phyloP scores from a whole-genome alignment of 2,797 vertebrate genomes.

The Pseudochirops cupreus region DNA sequence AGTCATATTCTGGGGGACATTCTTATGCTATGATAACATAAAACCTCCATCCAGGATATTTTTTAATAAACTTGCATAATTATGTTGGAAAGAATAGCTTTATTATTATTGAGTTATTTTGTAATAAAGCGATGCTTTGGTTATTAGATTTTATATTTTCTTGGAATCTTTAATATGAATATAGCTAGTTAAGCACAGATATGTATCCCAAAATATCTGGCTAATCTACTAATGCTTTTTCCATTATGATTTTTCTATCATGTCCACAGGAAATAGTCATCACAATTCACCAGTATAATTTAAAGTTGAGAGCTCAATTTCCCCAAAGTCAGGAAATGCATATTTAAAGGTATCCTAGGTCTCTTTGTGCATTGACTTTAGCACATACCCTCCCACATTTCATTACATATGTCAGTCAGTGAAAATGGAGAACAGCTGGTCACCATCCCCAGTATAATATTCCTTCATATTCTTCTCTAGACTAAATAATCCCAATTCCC shows the following conservation, averaged over 20 bases:
- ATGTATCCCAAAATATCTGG: slow-evolving; percentile 26
- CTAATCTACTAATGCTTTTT: slow-evolving; percentile 34
- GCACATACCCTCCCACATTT: slow-evolving; percentile 68
- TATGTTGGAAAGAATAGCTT: slow-evolving; percentile 36
- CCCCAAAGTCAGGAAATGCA: slow-evolving; percentile 59
- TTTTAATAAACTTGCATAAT: slow-evolving; percentile 34
- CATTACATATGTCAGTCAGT: slow-evolving; percentile 69
- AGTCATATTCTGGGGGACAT: slow-evolving; percentile 46
- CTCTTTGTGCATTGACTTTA: slow-evolving; percentile 57
- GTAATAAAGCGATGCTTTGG: neutral
- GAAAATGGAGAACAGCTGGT: slow-evolving; percentile 71
- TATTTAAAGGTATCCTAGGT: slow-evolving; percentile 53
- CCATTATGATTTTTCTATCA: slow-evolving; percentile 11
- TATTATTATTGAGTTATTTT: neutral
- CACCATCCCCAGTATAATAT: neutral
- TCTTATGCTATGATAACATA: neutral
- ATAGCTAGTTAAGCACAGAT: slow-evolving; percentile 20
- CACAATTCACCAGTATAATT: slow-evolving; percentile 50
- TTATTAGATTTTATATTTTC: slow-evolving; percentile 18
- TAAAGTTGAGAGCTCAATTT: slow-evolving; percentile 53
- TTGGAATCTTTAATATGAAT: slow-evolving; percentile 35
- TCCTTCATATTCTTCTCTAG: slow-evolving; percentile 49
- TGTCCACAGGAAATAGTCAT: neutral
- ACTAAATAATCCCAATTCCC: slow-evolving; percentile 72
- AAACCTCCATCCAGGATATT: slow-evolving; percentile 17